These are phyloP conservation scores for Creontiades dilutus DNA, from an alignment of 2,888 invertebrate genomes.

Conservation along the genomic window DNA sequence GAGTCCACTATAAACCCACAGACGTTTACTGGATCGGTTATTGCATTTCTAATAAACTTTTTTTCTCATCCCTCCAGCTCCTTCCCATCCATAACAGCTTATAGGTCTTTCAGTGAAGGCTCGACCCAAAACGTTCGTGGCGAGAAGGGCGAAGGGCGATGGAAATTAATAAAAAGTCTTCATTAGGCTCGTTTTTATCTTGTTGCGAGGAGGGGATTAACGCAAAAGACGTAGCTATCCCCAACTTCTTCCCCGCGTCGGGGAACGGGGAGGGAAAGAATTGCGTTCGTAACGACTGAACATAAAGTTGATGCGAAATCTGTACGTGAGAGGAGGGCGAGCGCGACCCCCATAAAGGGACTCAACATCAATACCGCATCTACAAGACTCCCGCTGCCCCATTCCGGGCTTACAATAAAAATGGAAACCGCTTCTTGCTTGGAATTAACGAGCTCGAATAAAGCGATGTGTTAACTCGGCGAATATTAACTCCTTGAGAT, in stretches of 20 bases:
- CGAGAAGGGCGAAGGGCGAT: background rate
- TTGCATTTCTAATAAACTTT: slow-evolving; percentile 64
- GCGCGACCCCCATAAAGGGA: slow-evolving; percentile 8
- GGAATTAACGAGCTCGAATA: slow-evolving; percentile 58
- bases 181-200: slow-evolving; percentile 57
- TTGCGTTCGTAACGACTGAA: slow-evolving; percentile 51
- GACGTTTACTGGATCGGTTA: slow-evolving; percentile 57
- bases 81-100: slow-evolving; percentile 21
- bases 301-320: slow-evolving; percentile 53
- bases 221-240: slow-evolving; percentile 38
- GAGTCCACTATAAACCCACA: slow-evolving; percentile 47
- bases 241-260: slow-evolving; percentile 28
- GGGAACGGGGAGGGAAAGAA: slow-evolving; percentile 24
- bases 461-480: slow-evolving; percentile 49
- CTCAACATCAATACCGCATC: slow-evolving; percentile 46
- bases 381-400: slow-evolving; percentile 46
- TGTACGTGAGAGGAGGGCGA: slow-evolving; percentile 59
- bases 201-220: background rate
- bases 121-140: background rate
- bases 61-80: background rate
- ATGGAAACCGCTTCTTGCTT: slow-evolving; percentile 37
- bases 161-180: slow-evolving; percentile 61
- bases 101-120: slow-evolving; percentile 23
- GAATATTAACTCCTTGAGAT: slow-evolving; percentile 51
- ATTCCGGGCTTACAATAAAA: slow-evolving; percentile 40